A percentile compares a stretch with the other conserved stretches of the same genome.
These are phyloP conservation scores for Hydrozoanthus gracilis DNA, from an alignment of 92 coral and sea anemone genomes.

Conservation along the genomic window DNA sequence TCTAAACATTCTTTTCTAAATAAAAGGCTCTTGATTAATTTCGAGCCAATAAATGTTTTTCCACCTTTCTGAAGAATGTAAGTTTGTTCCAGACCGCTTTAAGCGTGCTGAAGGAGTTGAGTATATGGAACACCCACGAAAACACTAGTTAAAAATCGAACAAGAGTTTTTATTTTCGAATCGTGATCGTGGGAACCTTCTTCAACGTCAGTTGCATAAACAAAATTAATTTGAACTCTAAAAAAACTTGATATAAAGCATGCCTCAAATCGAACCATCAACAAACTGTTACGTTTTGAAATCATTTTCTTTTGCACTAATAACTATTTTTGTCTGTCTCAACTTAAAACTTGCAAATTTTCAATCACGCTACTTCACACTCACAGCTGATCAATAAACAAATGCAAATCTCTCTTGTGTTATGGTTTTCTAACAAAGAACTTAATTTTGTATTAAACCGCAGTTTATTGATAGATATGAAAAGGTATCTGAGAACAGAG, in stretches of 20 bases:
- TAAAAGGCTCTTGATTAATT: neutral
- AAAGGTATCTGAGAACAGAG: neutral
- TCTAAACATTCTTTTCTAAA: neutral
- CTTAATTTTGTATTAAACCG: conserved; percentile 48
- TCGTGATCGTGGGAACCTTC: neutral
- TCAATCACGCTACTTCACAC: conserved; percentile 13
- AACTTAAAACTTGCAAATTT: neutral
- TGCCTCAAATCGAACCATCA: too few relatives aligned
- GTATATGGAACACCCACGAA: neutral
- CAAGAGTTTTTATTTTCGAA: neutral
- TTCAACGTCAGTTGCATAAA: neutral
- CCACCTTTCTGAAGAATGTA: neutral
- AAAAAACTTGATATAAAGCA: neutral
- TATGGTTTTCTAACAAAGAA: conserved; percentile 19
- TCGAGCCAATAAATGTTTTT: neutral
- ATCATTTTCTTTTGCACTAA: neutral
- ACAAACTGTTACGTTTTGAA: neutral
- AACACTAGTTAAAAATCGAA: conserved; percentile 1
- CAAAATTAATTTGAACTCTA: neutral
- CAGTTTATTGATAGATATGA: conserved; percentile 16
- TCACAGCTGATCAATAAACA: conserved; percentile 32
- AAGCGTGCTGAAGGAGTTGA: conserved; percentile 16
- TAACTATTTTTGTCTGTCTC: neutral
- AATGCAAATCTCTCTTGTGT: conserved; percentile 45
- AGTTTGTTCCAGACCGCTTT: neutral